Evolutionary conservation across 2,797 vertebrate genomes (phyloP).

Genomic region (Sebastes nivosus): DNA sequence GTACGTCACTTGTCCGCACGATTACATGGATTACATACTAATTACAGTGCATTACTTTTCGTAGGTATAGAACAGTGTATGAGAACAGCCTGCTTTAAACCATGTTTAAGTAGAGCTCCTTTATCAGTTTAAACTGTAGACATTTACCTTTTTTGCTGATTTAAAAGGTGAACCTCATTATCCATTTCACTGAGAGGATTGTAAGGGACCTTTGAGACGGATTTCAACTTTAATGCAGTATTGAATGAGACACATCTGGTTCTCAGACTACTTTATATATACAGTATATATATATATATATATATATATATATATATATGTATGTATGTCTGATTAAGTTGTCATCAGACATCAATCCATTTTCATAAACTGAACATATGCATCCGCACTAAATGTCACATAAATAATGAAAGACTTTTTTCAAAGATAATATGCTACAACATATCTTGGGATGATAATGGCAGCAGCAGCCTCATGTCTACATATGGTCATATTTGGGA

Average conservation of each 20-base stretch:
- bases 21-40: not conserved
- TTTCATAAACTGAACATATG: not conserved
- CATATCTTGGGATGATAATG: not conserved
- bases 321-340: not conserved
- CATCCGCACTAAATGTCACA: not conserved
- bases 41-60: not conserved
- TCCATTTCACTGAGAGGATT: not conserved
- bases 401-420: not conserved
- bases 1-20: not conserved
- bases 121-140: not conserved
- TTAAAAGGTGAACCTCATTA: not conserved
- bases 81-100: not conserved
- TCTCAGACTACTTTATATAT: not conserved
- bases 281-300: too few species aligned
- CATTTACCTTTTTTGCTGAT: not conserved
- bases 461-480: constrained; percentile 13
- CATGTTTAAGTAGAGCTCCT: not conserved
- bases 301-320: too few species aligned
- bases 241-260: not conserved
- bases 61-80: not conserved
- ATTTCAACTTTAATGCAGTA: not conserved
- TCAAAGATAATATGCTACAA: not conserved
- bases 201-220: not conserved
- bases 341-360: not conserved
- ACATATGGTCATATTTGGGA: constrained; percentile 47